Percentiles rank a stretch among this genome's conserved stretches.
phyloP scores from a whole-genome alignment of 2,113 vertebrate genomes.

The Corydoras maculifer region DNA sequence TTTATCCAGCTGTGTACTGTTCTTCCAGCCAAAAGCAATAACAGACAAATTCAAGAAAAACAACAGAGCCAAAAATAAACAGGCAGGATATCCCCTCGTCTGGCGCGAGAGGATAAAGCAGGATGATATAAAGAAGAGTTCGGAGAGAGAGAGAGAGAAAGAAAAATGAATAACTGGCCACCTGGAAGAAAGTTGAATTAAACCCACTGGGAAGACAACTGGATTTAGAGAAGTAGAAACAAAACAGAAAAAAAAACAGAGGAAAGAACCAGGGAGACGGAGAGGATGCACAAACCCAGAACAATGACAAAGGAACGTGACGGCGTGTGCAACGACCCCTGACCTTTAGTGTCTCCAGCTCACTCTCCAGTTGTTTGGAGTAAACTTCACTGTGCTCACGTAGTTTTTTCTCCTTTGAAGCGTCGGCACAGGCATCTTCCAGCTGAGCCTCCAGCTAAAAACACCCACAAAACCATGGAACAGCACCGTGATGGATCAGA shows the following conservation, averaged over 20 bases:
- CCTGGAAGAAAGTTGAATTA: background rate
- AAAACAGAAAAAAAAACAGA: background rate
- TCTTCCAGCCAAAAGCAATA: conserved; percentile 8
- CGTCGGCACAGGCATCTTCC: conserved; percentile 79
- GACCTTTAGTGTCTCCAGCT: conserved; percentile 89
- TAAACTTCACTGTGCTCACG: conserved; percentile 87
- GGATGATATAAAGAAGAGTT: background rate
- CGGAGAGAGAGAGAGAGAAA: background rate
- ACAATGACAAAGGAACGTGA: background rate
- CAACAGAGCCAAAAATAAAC: conserved; percentile 37
- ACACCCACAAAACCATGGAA: conserved; percentile 25
- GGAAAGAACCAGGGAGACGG: background rate
- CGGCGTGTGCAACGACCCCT: conserved; percentile 26
- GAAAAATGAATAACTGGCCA: background rate
- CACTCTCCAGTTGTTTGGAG: conserved; percentile 84
- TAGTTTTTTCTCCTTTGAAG: conserved; percentile 88
- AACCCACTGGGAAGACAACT: background rate
- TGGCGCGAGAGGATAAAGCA: conserved; percentile 11
- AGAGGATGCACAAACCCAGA: background rate
- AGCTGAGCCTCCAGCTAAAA: conserved; percentile 86
- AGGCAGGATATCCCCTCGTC: conserved; percentile 33
- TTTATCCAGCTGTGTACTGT: conserved; percentile 13
- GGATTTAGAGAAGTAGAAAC: background rate
- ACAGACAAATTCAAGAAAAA: conserved; percentile 15
- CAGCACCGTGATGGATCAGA: background rate